A percentile compares a stretch with the other conserved stretches of the same genome.
These are phyloP conservation scores for Oplegnathus fasciatus DNA, from an alignment of 2,113 vertebrate species.

Conservation along the genomic window DNA sequence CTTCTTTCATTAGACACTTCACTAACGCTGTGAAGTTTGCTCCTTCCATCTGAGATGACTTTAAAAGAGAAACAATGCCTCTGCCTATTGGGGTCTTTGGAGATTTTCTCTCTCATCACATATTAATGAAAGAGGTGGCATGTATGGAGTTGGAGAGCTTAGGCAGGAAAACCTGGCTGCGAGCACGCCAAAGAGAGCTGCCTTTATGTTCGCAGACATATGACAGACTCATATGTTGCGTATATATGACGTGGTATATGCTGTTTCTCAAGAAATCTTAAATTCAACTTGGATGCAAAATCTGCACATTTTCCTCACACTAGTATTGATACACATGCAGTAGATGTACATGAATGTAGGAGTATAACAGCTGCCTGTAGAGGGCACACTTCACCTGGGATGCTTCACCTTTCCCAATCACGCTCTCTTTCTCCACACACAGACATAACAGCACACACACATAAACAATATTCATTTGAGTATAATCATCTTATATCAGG, in stretches of 20 bases:
- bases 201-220: slow-evolving; percentile 31
- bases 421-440: neutral
- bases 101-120: slow-evolving; percentile 82
- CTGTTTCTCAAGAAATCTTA: slow-evolving; percentile 21
- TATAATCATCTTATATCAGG: slow-evolving; percentile 53
- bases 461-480: slow-evolving; percentile 46
- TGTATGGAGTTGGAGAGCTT: slow-evolving; percentile 65
- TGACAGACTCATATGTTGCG: slow-evolving; percentile 20
- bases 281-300: slow-evolving; percentile 26
- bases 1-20: slow-evolving; percentile 83
- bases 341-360: neutral
- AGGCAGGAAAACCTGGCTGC: slow-evolving; percentile 62
- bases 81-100: slow-evolving; percentile 79
- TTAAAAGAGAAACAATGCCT: slow-evolving; percentile 82
- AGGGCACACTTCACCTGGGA: slow-evolving; percentile 79
- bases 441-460: slow-evolving; percentile 23
- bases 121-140: slow-evolving; percentile 81
- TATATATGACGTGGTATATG: neutral
- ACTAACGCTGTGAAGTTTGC: slow-evolving; percentile 83
- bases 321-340: neutral
- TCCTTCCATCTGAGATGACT: slow-evolving; percentile 82
- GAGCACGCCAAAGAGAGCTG: slow-evolving; percentile 35
- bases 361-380: slow-evolving; percentile 68
- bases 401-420: slow-evolving; percentile 36
- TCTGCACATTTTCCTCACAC: neutral